Conservation (phyloP, 2,113 vertebrate species). For the Hemibagrus wyckioides region DNA sequence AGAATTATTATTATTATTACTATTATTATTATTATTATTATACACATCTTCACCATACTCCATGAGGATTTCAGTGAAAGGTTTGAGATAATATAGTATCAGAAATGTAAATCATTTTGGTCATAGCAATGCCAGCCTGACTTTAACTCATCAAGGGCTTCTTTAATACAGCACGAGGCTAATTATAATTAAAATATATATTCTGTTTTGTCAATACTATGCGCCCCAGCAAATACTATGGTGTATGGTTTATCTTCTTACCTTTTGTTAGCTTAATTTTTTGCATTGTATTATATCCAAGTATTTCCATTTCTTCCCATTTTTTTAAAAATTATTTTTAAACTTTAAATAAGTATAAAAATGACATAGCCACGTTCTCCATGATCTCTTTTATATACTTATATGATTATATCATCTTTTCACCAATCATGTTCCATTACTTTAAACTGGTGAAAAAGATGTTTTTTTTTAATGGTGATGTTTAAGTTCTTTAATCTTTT, state of each 20-base stretch:
- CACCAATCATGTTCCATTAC: not conserved
- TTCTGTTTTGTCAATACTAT: not conserved
- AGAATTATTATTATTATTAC: not conserved
- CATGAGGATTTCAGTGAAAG: not conserved
- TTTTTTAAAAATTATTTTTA: not conserved
- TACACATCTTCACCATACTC: not conserved
- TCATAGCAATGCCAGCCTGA: not conserved
- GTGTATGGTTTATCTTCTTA: not conserved
- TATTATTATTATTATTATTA: not conserved
- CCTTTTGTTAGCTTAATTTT: not conserved
- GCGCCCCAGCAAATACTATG: not conserved
- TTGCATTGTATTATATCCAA: not conserved
- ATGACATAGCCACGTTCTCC: not conserved
- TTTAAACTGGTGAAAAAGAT: not conserved
- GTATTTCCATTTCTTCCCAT: not conserved
- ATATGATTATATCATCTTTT: not conserved
- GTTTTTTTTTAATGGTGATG: not conserved
- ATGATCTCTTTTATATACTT: not conserved
- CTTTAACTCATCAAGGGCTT: not conserved
- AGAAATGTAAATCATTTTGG: not conserved
- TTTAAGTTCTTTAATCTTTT: not conserved
- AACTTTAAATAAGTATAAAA: not conserved
- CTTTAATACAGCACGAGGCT: not conserved
- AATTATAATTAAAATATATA: not conserved
- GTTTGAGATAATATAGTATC: not conserved